phyloP scores from a whole-genome alignment of 2,113 vertebrate genomes.

The Pteropus alecto region DNA sequence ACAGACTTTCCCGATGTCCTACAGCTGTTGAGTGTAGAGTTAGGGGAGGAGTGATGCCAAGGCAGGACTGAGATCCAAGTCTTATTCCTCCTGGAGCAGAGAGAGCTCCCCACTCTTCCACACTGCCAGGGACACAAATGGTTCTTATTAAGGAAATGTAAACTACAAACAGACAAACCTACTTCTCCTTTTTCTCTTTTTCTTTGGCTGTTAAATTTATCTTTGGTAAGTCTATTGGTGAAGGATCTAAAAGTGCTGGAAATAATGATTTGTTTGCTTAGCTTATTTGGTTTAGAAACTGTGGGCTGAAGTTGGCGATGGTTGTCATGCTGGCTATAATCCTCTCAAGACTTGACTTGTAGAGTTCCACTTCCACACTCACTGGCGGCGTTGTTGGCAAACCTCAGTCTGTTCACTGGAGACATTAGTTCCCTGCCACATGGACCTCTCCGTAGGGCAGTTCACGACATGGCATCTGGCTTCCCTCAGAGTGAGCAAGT shows the following conservation, averaged over 20 bases:
- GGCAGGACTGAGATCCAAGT: background rate
- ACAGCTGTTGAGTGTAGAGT: background rate
- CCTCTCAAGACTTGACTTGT: background rate
- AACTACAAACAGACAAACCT: background rate
- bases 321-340: background rate
- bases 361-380: background rate
- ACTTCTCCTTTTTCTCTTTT: background rate
- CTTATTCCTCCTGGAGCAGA: background rate
- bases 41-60: background rate
- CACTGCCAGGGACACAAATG: background rate
- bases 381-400: background rate
- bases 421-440: background rate
- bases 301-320: background rate
- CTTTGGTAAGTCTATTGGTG: background rate
- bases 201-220: background rate
- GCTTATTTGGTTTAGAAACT: background rate
- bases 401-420: background rate
- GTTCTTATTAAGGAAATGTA: background rate
- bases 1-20: background rate
- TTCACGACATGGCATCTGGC: background rate
- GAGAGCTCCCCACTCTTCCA: background rate
- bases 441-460: background rate
- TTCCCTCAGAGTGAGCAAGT: background rate
- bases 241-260: background rate
- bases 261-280: background rate